Evolutionary conservation across 1,140 invertebrate genomes (phyloP).

Genomic region (Drosophila repleta): DNA sequence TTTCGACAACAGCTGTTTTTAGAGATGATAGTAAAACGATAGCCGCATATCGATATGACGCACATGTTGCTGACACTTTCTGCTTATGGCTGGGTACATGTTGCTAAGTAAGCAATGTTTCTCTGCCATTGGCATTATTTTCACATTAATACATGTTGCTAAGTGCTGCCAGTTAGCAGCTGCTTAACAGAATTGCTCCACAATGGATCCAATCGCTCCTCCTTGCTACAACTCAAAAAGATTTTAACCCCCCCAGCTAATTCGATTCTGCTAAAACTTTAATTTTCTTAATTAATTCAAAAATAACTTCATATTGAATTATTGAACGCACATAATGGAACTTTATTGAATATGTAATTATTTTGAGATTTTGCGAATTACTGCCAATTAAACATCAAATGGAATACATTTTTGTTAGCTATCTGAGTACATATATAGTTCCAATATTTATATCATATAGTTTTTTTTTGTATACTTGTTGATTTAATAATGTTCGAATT

Average conservation of each 20-base stretch:
- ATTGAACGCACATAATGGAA: slow-evolving; percentile 27
- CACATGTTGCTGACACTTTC: not conserved
- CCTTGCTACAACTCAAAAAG: not conserved
- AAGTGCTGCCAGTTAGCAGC: not conserved
- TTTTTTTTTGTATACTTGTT: too few relatives aligned
- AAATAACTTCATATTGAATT: not conserved
- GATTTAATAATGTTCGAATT: slow-evolving; percentile 20
- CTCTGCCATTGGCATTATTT: not conserved
- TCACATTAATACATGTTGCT: not conserved
- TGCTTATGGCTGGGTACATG: not conserved
- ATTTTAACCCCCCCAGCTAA: not conserved
- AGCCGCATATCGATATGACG: not conserved
- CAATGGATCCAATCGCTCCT: not conserved
- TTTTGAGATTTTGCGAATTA: slow-evolving; percentile 14
- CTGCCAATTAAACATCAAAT: slow-evolving; percentile 17
- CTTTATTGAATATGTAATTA: slow-evolving; percentile 29
- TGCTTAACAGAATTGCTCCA: not conserved
- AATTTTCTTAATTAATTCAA: too few relatives aligned
- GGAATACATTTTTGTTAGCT: slow-evolving; percentile 3
- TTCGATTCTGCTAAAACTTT: too few relatives aligned
- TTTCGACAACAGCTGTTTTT: not conserved
- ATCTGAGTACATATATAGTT: slow-evolving; percentile 15
- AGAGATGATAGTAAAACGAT: not conserved
- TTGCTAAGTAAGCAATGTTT: not conserved
- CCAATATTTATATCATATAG: slow-evolving; percentile 6